Evolutionary conservation across 2,888 invertebrate genomes (phyloP), one percentile per base, ranked within the genome.

Genomic region (Amphipyra tragopoginis): DNA sequence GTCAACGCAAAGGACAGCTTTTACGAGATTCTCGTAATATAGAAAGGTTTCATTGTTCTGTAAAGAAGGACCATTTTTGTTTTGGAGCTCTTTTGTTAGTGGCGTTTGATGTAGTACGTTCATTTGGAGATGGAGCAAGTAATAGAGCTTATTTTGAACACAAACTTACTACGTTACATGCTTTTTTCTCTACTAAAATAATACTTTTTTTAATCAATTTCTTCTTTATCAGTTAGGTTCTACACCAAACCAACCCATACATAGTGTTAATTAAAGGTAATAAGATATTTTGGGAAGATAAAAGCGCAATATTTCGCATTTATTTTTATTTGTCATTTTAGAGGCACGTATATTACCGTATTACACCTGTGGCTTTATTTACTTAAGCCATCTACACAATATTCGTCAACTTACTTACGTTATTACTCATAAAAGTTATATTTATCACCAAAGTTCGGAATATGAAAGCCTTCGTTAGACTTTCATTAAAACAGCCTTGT

Each of bases 21-120:
- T 77, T 75, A 77, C 75, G 77, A 79, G 77, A 62, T 66, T 77
- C 75, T 81, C 78, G 75, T 76, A 77, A 80, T 80, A 70, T 44
- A 63, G 66, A 81, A 77, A 68, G 63, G 69, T 78, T 79, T 77
- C 69, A 78, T 86, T 82, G 81, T 82, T 82, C 69, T 65, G 52
- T 65, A 72, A 68, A 65, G 72, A 65, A 70, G 63, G 54, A 57
- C 40, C 55, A 62, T 75, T 70, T 74, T 42, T 60, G 76, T 72
- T 74, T 65, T 52, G 29, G 55, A 13, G 60, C 63, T 70, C 74
- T 81, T 75, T 79, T 67, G 57, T 42, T 26, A 34, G 42, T 56
- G 75, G 72, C 68, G 65, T 72, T 64, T 72, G 56, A 69, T 65
- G 15, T 21, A 21, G 21, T 21, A 21, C 21, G 21, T 57, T 56